These are phyloP conservation scores for Pristionchus maxplancki DNA, from an alignment of 2,888 invertebrate species.

Conservation along the genomic window DNA sequence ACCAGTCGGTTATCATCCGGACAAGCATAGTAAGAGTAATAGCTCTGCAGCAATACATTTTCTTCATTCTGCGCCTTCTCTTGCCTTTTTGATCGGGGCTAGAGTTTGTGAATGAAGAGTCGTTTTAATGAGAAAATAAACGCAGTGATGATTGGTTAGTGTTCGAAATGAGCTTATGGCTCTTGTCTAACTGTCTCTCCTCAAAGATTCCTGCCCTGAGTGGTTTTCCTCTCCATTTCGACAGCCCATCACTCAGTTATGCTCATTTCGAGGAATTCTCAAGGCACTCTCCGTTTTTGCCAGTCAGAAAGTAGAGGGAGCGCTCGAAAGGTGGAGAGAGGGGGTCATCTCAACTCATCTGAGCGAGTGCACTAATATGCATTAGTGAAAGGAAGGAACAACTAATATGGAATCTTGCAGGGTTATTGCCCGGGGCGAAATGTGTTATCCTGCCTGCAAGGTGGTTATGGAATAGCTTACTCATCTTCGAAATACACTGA, in stretches of 20 bases:
- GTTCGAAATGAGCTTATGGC: neutral
- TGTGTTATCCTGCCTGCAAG: no score
- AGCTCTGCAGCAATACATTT: no score
- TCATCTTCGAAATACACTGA: neutral
- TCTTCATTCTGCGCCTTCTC: no score
- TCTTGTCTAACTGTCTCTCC: neutral
- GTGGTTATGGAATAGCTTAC: neutral
- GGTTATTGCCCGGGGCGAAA: neutral
- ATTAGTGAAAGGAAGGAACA: neutral
- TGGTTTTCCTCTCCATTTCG: neutral
- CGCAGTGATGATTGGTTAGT: no score
- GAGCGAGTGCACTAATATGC: conserved; percentile 13
- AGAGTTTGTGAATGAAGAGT: no score
- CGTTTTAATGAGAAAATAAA: no score
- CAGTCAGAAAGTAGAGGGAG: neutral
- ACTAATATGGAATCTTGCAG: neutral
- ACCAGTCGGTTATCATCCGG: no score
- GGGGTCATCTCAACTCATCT: neutral
- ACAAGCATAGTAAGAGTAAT: no score
- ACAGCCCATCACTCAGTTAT: neutral
- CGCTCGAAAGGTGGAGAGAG: neutral
- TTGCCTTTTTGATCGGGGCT: no score
- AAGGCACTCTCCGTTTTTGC: neutral
- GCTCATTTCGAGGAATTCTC: neutral
- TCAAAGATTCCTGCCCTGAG: neutral